Conservation (phyloP, 1,140 invertebrate genomes). For the Brachionus calyciflorus region DNA sequence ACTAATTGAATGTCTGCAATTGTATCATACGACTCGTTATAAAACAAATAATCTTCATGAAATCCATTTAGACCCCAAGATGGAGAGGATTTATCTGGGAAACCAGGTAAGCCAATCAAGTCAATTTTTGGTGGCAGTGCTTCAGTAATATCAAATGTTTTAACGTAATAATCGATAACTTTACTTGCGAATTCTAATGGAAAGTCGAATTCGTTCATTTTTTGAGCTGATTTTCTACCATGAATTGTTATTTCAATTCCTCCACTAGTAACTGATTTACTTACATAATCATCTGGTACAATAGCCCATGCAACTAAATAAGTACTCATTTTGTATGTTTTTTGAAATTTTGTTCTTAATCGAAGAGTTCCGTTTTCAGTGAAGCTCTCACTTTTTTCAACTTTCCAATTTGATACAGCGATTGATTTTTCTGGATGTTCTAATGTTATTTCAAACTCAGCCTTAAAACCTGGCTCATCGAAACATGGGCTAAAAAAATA, state of each 20-base stretch:
- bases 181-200: background rate
- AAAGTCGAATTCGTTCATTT: background rate
- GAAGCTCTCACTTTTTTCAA: background rate
- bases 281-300: constrained; percentile 12
- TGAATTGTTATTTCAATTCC: constrained; percentile 3
- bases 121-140: constrained; percentile 60
- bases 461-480: constrained; percentile 49
- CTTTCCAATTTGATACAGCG: constrained; percentile 16
- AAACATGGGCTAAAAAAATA: constrained; percentile 48
- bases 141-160: background rate
- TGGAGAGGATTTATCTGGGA: constrained; percentile 89
- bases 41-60: constrained; percentile 77
- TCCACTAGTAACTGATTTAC: background rate
- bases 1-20: constrained; percentile 62
- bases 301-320: constrained; percentile 45
- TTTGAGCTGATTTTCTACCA: background rate
- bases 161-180: background rate
- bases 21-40: constrained; percentile 61
- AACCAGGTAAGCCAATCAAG: constrained; percentile 88
- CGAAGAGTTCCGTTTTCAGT: background rate
- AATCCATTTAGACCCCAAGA: constrained; percentile 86
- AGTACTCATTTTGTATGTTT: constrained; percentile 22
- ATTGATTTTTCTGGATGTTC: constrained; percentile 19
- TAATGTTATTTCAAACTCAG: constrained; percentile 46
- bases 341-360: constrained; percentile 27